Base-by-base conservation (phyloP, 2,888 invertebrate species). In the Melinaea menophilus region DNA sequence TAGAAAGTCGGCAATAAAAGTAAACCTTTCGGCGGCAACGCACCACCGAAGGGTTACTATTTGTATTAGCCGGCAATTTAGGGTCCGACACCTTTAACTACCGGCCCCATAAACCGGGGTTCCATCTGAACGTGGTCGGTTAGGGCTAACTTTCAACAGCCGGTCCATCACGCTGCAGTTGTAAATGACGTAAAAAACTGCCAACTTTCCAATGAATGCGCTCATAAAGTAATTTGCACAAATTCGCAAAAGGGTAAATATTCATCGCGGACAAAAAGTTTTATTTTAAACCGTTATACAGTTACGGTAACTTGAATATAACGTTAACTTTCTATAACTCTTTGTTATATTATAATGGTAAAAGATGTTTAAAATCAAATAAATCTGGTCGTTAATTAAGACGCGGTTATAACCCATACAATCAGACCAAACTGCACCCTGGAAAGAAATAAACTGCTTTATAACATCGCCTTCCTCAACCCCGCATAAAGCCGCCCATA, bases 171-270 rank as follows among this genome's bases (percentile, higher is more conserved):
- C 77, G 71, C 67, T 79, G 76, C 80, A 79, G 80, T 85, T 84
- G 82, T 85, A 85, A 86, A 85, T 78, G 77, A 77, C 73, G 70
- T 72, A 83, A 86, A 86, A 85, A 83, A 74, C 74, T 67, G 70
- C 71, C 76, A 78, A 77, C 78, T 79, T 75, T 66, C 72, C 73
- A 81, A 82, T 81, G 76, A 82, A 84, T 72, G 71, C 74, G 77
- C 85, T 84, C 88, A 88, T 90, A 90, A 89, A 90, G 84, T 86
- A 88, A 90, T 90, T 90, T 90, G 87, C 88, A 79, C 85, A 89
- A 88, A 86, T 87, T 89, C 81, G 90, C 90, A 88, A 89, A 88
- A 84, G 88, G 90, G 87, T 89, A 71, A 85, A 70, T 83, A 80
- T 80, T 81, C 72, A 22, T 22, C 73, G 78, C 79, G 75, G 77